Base-by-base conservation (phyloP, 2,888 invertebrate species). In the Eledona agricola region DNA sequence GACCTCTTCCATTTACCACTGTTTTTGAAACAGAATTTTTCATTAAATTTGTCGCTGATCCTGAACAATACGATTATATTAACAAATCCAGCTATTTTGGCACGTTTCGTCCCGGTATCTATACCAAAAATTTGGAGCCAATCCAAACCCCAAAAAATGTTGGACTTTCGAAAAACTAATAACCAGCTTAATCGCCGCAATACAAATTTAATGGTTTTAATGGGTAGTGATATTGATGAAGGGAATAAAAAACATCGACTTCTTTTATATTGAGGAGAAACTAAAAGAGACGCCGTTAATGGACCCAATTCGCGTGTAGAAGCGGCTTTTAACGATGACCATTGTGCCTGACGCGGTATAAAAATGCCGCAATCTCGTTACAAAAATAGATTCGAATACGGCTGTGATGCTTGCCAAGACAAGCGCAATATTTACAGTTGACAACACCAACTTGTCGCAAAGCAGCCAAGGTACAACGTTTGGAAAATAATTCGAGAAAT, bases 361-460 rank as follows among this genome's bases (percentile, higher is more conserved):
- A 47, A 47, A 47, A 47, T 37, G 47, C 47, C 47, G 19, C 45
- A 32, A 42, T 45, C 34, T 34, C 26, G 28, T 37, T 37, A 37
- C 29, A 47, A 50, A 50, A 50, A 50, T 50, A 50, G 40, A 38
- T 32, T 23, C 22, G 38, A 38, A 50, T 40, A 31, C 37, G 26
- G 7, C 37, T 20, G 23, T 28, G 19, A 5, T 3, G 31, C 23
- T 40, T 40, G 49, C 40, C 49, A 50, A 32, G 49, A 38, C 40
- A 50, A 50, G 31, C 38, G 40, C 49, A 50, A 50, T 50, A 32
- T 50, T 47, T 40, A 40, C 49, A 38, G 22, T 38, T 37, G 38
- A 49, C 49, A 38, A 49, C 49, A 31, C 25, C 19, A n/a, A 34
- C 16, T 28, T 25, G 17, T 23, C 22, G 25, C 34, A 32, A 23